Conservation (phyloP, 1,140 invertebrate genomes). For the Musca vetustissima region DNA sequence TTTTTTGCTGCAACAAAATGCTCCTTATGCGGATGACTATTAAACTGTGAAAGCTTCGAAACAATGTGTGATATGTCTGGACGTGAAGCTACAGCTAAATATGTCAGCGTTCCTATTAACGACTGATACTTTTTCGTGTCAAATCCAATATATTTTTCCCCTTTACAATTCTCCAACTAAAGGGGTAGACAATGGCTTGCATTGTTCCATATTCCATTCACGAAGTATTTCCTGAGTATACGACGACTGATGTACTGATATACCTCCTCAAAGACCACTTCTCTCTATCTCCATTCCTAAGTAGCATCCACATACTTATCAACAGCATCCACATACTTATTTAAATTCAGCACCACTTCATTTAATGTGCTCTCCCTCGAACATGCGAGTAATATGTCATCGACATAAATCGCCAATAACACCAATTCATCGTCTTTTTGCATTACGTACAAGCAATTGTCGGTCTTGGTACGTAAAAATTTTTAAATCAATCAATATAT, state of each 20-base stretch:
- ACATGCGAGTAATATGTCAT: too few species aligned
- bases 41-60: slow-evolving; percentile 11
- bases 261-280: too few species aligned
- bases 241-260: too few species aligned
- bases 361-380: too few species aligned
- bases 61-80: slow-evolving; percentile 26
- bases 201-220: not conserved
- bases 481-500: slow-evolving; percentile 27
- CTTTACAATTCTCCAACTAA: slow-evolving; percentile 14
- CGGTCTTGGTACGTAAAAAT: slow-evolving; percentile 22
- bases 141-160: not conserved
- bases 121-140: slow-evolving; percentile 11
- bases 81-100: slow-evolving; percentile 13
- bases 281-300: too few species aligned
- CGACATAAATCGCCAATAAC: too few species aligned
- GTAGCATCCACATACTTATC: too few species aligned
- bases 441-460: slow-evolving; percentile 53
- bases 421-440: too few species aligned
- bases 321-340: too few species aligned
- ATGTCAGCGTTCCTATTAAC: slow-evolving; percentile 19
- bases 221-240: too few species aligned
- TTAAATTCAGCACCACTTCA: too few species aligned
- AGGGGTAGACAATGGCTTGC: slow-evolving; percentile 9
- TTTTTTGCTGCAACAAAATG: too few species aligned
- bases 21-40: slow-evolving; percentile 12